Base-by-base conservation (phyloP, 2,113 vertebrate species). In the Manacus vitellinus region DNA sequence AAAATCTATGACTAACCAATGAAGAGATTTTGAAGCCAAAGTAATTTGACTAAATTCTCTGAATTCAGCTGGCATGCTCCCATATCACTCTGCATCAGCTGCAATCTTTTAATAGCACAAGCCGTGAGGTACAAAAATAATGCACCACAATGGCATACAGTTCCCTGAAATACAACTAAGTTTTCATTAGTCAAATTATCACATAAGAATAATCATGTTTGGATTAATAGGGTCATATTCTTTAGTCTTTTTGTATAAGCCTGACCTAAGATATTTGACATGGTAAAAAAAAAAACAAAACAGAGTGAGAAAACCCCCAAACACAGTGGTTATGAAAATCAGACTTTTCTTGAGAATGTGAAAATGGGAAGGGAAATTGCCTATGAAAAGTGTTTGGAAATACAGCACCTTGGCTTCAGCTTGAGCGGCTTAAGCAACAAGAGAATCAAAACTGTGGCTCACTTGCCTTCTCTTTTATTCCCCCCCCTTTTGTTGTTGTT, bases 11-110 rank as follows among this genome's bases (percentile, higher is more conserved):
- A 67, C 59, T 56, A 86, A 59, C 79, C 85, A 89, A 63, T 68
- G 79, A 88, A 61, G 49, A 77, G 20, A 84, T 95, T 94, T 93
- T 56, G 94, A 77, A 88, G 61, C 35, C 56, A 59, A 73, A 92
- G 30, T 68, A 96, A 94, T 94, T 83, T 89, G 83, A 95, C 94
- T 90, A 94, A 94, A 68, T 86, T 54, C 52, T 88, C 79, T 68
- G 47, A 93, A 71, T 95, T 37, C 76, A 72, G 76, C 56, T 96
- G 96, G 88, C 85, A 81, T 75, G 39, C 63, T 88, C 88, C 55
- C 68, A 83, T 88, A 80, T 96, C 59, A 28, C 30, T 86, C 79
- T 61, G 14, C 49, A 95, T 93, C 83, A 89, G 92, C 88, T 92
- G 73, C 68, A 86, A 61, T 77, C 91, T 91, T 92, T 95, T 91